phyloP scores from a whole-genome alignment of 2,113 vertebrate genomes.

The Semicossyphus pulcher region DNA sequence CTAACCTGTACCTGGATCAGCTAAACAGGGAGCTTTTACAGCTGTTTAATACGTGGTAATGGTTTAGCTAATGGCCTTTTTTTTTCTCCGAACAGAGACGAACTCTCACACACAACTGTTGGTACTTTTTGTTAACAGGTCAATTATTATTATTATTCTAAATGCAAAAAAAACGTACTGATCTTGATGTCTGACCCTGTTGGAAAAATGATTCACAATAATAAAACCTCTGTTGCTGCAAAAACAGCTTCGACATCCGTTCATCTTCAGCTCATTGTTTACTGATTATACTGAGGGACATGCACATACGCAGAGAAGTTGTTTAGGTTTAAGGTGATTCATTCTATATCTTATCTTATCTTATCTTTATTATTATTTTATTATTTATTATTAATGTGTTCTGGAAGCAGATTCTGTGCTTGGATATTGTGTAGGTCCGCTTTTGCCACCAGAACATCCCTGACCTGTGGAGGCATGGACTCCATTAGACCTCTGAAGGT shows the following conservation, averaged over 20 bases:
- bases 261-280: background rate
- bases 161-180: constrained; percentile 43
- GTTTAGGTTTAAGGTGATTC: too few relatives aligned
- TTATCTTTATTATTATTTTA: too few relatives aligned
- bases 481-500: too few relatives aligned
- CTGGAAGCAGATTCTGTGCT: too few relatives aligned
- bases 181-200: constrained; percentile 53
- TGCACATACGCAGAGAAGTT: too few relatives aligned
- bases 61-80: constrained; percentile 22
- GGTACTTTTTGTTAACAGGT: constrained; percentile 46
- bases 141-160: too few relatives aligned
- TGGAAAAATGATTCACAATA: constrained; percentile 64
- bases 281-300: too few relatives aligned
- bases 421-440: too few relatives aligned
- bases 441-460: too few relatives aligned
- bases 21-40: constrained; percentile 51
- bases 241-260: constrained; percentile 20
- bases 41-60: constrained; percentile 25
- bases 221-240: constrained; percentile 73
- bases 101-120: constrained; percentile 19
- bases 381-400: too few relatives aligned
- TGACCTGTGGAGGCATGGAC: too few relatives aligned
- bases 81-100: constrained; percentile 27
- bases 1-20: constrained; percentile 30
- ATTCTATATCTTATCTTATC: too few relatives aligned